phyloP scores from a whole-genome alignment of 1,140 invertebrate species.

The Caenorhabditis tropicalis region DNA sequence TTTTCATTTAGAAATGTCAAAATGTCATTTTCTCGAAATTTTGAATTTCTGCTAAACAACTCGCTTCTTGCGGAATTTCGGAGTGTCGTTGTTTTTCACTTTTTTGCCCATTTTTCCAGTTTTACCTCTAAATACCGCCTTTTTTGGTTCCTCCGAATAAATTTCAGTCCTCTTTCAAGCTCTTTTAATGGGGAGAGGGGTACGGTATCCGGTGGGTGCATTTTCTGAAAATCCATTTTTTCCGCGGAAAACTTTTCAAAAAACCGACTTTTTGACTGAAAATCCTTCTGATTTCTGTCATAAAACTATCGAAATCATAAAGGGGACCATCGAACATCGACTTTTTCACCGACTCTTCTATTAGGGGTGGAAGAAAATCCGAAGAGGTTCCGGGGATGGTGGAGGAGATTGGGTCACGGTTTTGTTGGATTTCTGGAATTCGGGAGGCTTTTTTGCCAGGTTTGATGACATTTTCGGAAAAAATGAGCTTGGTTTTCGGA shows the following conservation, averaged over 20 bases:
- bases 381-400: not conserved
- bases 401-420: slow-evolving; percentile 10
- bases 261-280: not conserved
- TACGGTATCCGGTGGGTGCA: not conserved
- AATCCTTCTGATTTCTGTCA: not conserved
- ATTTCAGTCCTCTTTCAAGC: not conserved
- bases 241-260: not conserved
- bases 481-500: no score
- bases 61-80: no score
- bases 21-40: no score
- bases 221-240: not conserved
- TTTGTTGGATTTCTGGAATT: slow-evolving; percentile 9
- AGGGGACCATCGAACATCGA: not conserved
- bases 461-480: no score
- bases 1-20: no score
- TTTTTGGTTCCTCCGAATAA: not conserved
- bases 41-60: no score
- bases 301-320: not conserved
- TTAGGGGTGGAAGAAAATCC: not conserved
- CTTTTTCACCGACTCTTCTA: not conserved
- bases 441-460: no score
- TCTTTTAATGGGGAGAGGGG: not conserved
- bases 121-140: not conserved
- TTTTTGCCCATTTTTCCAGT: no score
- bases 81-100: no score